These are phyloP conservation scores for Brachyptera risi DNA, from an alignment of 2,888 invertebrate genomes.

Conservation along the genomic window DNA sequence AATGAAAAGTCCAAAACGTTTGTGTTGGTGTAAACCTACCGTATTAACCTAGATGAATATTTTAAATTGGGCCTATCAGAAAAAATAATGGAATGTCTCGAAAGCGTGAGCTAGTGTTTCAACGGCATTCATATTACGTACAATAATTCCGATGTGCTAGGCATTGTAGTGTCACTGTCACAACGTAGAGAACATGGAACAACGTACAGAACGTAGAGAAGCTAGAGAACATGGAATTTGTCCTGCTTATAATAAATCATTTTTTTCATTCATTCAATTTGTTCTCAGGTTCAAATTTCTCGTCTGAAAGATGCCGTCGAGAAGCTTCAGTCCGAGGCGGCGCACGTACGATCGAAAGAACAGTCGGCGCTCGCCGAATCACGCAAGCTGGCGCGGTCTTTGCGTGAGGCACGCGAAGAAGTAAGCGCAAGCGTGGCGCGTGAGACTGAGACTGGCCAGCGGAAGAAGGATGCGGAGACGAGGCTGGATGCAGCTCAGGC, in stretches of 20 bases:
- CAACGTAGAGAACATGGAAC: too few species aligned
- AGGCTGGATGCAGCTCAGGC: constrained; percentile 65
- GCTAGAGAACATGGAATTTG: not conserved
- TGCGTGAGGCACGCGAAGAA: constrained; percentile 76
- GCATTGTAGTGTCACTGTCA: too few species aligned
- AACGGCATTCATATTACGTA: too few species aligned
- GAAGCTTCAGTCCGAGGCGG: constrained; percentile 67
- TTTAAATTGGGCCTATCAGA: too few species aligned
- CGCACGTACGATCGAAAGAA: constrained; percentile 66
- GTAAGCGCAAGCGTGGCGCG: constrained; percentile 63
- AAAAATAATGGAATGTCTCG: too few species aligned
- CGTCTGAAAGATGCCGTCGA: constrained; percentile 71
- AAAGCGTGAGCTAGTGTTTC: too few species aligned
- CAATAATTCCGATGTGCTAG: too few species aligned
- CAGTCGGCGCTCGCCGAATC: constrained; percentile 71
- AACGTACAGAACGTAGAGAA: too few species aligned
- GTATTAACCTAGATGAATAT: too few species aligned
- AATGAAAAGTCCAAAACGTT: too few species aligned
- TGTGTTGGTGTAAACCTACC: too few species aligned
- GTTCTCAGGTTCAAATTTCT: constrained; percentile 53
- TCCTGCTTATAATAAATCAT: not conserved
- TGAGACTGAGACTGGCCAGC: constrained; percentile 70
- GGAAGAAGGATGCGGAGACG: constrained; percentile 72
- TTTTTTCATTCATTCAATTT: constrained; percentile 48
- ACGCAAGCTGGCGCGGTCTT: constrained; percentile 66